These are phyloP conservation scores for Tyrannus savana DNA, from an alignment of 2,113 vertebrate genomes.

Conservation along the genomic window DNA sequence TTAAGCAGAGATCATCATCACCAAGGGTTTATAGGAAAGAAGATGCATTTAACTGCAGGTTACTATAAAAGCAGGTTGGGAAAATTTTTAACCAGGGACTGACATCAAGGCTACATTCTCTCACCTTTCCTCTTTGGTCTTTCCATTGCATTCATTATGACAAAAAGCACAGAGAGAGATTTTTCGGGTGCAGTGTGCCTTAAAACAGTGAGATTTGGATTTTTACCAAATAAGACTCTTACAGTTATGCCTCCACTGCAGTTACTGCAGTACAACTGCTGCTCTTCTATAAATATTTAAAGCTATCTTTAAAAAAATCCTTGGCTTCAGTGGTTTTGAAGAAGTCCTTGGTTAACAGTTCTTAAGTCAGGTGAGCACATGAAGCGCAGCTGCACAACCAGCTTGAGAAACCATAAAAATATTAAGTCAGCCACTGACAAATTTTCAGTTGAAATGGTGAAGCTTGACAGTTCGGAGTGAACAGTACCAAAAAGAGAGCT, in stretches of 20 bases:
- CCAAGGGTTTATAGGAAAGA: neutral
- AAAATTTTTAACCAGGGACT: neutral
- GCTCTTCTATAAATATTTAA: neutral
- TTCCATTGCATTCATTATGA: neutral
- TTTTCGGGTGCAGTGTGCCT: neutral
- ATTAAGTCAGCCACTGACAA: neutral
- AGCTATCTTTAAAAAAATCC: neutral
- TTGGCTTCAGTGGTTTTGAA: neutral
- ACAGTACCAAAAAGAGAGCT: neutral
- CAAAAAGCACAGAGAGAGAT: neutral
- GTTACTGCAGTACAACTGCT: rapidly evolving
- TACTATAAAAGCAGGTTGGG: neutral
- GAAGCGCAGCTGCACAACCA: neutral
- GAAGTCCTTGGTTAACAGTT: neutral
- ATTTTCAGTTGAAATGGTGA: neutral
- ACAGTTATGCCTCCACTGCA: neutral
- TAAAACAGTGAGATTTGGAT: neutral
- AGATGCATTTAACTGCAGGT: neutral
- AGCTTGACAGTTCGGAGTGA: neutral
- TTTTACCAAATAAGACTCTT: neutral
- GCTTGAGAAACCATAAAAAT: neutral
- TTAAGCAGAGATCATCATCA: neutral
- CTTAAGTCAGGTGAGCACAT: rapidly evolving
- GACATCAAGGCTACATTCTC: neutral
- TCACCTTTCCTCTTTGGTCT: neutral